Evolutionary conservation across 2,797 vertebrate species (phyloP), one percentile per base, ranked within the genome.

Genomic region (Lepilemur septentrionalis): DNA sequence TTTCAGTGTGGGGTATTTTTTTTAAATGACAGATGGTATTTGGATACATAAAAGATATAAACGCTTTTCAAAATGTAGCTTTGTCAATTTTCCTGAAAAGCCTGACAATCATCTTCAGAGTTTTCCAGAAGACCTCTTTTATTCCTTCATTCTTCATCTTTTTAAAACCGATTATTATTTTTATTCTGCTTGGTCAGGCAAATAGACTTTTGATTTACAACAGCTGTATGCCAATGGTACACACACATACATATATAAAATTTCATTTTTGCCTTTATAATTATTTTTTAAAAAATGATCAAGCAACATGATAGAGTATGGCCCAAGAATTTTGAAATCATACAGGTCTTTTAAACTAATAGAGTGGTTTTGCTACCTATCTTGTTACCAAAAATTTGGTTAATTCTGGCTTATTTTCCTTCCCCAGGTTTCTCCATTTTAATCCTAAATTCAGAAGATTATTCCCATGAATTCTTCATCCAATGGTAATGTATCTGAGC

Each of bases 151-250:
- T 65, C 85, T 93, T 89, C 22, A 35, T 50, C 28, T 48, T 91
- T 93, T 96, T 61, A 1, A 83, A 93, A 94, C 94, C 67, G 92
- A 38, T 81, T 7, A 46, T 15, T 57, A 79, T 83, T 93, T 91
- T 92, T 75, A 96, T 90, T 95, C 55, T 57, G 4, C 25, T 94
- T 57, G 46, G 28, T 65, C 57, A 96, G 55, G 73, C 35, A 96
- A 94, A n/a, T 48, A 86, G 48, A 52, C n/a, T 91, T 96, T 83
- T 92, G 59, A 93, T 91, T 81, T 83, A 67, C 7, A 91, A 91
- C 41, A 94, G 41, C 83, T 98, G 13, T 50, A 61, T 82, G 79
- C 30, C 32, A 69, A 32, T 67, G 48, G 28, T 30, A 38, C 20
- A 93, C 7, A 78, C 32, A 69, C 30, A 48, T 6, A 59, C 12